Conservation (phyloP, 2,888 invertebrate species). For the Cephus spinipes region DNA sequence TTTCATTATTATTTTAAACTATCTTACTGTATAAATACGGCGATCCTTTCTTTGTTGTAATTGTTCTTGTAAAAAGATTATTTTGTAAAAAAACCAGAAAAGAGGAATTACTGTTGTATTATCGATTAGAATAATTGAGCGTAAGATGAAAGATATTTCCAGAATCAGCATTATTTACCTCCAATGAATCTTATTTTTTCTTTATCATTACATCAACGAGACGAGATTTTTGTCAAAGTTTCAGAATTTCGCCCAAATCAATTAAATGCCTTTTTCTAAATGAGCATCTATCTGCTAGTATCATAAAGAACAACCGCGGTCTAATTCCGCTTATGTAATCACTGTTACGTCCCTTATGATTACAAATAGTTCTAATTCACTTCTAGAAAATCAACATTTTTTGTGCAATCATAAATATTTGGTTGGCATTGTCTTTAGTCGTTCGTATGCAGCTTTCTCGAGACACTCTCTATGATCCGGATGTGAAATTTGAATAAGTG, state of each 20-base stretch:
- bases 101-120: background rate
- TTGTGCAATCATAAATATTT: conserved; percentile 41
- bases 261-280: background rate
- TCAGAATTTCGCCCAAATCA: background rate
- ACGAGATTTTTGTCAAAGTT: background rate
- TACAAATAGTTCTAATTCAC: background rate
- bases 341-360: background rate
- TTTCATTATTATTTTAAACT: background rate
- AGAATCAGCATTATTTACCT: background rate
- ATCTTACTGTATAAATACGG: background rate
- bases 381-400: background rate
- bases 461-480: conserved; percentile 86
- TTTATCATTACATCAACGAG: background rate
- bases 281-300: background rate
- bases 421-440: conserved; percentile 81
- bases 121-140: background rate
- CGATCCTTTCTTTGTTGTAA: background rate
- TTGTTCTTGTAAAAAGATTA: background rate
- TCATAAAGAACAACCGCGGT: background rate
- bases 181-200: background rate
- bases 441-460: conserved; percentile 89
- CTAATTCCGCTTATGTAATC: background rate
- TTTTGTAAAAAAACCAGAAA: background rate
- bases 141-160: background rate
- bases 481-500: conserved; percentile 89